Conservation (phyloP, 2,797 vertebrate genomes). For the Amphiprion clarkii region DNA sequence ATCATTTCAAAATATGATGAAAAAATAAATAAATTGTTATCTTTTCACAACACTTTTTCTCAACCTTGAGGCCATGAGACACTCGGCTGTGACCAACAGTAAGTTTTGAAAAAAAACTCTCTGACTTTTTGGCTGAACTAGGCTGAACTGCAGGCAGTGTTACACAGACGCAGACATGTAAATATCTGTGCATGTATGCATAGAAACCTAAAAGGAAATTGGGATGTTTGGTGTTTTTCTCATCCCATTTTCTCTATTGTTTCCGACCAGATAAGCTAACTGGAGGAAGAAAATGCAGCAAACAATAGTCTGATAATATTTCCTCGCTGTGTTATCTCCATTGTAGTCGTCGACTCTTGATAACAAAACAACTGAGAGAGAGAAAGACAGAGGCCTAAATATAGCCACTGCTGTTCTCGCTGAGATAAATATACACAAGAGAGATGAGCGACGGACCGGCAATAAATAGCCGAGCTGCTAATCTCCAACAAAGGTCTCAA, state of each 20-base stretch:
- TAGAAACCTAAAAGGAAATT: constrained; percentile 1
- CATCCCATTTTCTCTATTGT: constrained; percentile 36
- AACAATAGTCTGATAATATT: constrained; percentile 47
- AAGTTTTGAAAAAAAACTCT: no score
- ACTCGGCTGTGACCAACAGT: no score
- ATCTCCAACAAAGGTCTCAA: constrained; percentile 33
- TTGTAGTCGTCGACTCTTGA: constrained; percentile 43
- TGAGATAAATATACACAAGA: constrained; percentile 45
- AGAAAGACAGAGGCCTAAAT: not conserved
- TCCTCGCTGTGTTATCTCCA: constrained; percentile 1
- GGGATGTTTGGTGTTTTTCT: constrained; percentile 20
- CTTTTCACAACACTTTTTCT: no score
- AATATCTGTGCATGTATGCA: constrained; percentile 6
- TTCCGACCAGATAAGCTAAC: constrained; percentile 28
- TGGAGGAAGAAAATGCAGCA: constrained; percentile 12
- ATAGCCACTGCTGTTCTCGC: constrained; percentile 17
- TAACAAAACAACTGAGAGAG: constrained; percentile 35
- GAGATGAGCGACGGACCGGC: constrained; percentile 14
- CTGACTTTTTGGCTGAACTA: no score
- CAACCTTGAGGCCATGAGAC: no score
- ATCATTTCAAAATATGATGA: no score
- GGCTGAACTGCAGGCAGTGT: no score
- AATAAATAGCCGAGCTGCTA: constrained; percentile 30
- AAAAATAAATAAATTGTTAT: no score
- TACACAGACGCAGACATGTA: not conserved